Evolutionary conservation across 2,888 invertebrate genomes (phyloP).

Genomic region (Portevinia maculata): DNA sequence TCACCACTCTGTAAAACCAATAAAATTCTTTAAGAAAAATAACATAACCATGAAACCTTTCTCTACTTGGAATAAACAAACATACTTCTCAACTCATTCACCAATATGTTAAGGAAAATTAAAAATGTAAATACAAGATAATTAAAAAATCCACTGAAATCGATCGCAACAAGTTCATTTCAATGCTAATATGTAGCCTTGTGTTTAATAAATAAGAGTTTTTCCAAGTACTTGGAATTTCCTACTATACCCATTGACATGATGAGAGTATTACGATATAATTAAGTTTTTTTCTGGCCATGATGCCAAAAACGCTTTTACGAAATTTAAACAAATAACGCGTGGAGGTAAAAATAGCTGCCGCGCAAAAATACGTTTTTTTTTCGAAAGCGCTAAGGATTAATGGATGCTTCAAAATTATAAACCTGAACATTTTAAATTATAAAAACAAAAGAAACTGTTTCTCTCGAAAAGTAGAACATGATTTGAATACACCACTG

Average conservation of each 20-base stretch:
- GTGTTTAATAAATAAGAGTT: neutral
- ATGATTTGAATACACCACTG: conserved; percentile 1
- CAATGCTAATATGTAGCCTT: neutral
- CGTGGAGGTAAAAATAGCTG: conserved; percentile 39
- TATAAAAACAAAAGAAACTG: neutral
- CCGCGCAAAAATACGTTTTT: neutral
- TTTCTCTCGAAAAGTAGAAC: conserved; percentile 1
- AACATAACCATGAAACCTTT: neutral
- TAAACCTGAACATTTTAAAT: neutral
- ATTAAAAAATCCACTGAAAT: conserved; percentile 22
- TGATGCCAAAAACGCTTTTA: conserved; percentile 28
- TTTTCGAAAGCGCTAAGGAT: conserved; percentile 3
- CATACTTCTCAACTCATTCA: conserved; percentile 29
- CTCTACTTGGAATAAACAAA: neutral
- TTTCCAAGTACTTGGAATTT: neutral
- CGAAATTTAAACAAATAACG: conserved; percentile 30
- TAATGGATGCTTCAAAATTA: conserved; percentile 29
- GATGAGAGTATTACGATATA: neutral
- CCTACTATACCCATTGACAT: too few species aligned
- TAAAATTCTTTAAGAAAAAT: too few species aligned
- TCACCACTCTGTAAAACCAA: too few species aligned
- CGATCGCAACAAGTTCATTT: conserved; percentile 26
- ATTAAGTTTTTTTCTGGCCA: neutral
- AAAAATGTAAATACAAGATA: neutral
- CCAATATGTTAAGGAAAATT: conserved; percentile 14